phyloP scores from a whole-genome alignment of 2,888 invertebrate genomes.

The Mesorhabditis spiculigera region DNA sequence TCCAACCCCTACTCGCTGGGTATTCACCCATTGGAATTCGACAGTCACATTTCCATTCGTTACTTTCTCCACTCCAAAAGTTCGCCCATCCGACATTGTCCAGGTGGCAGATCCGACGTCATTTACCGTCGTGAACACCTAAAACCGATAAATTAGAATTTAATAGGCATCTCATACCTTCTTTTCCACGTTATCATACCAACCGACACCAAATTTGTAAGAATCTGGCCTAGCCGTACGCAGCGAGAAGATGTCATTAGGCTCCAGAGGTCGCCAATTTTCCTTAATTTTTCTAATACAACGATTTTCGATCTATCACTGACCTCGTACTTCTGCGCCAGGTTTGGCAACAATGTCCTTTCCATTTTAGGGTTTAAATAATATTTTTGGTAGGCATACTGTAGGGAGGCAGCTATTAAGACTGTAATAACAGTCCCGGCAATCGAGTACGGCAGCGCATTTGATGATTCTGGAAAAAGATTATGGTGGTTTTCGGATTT shows the following conservation, averaged over 20 bases:
- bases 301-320: no score
- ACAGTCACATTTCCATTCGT: background rate
- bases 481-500: no score
- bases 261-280: background rate
- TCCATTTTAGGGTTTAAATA: constrained; percentile 1
- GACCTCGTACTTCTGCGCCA: no score
- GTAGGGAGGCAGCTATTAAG: background rate
- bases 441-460: no score
- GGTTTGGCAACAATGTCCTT: background rate
- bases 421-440: background rate
- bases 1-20: background rate
- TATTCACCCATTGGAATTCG: background rate
- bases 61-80: background rate
- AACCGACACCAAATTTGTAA: background rate
- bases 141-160: background rate
- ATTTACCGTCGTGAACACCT: background rate
- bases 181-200: background rate
- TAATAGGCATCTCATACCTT: background rate
- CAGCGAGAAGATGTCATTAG: background rate
- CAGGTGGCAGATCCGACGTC: background rate
- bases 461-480: no score
- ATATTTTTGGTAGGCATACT: background rate
- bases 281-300: background rate
- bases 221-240: background rate
- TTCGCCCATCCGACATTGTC: background rate